Percentiles rank a stretch among this genome's conserved stretches.
These are phyloP conservation scores for Podotricha telesiphe DNA, from an alignment of 2,888 invertebrate genomes.

Conservation along the genomic window DNA sequence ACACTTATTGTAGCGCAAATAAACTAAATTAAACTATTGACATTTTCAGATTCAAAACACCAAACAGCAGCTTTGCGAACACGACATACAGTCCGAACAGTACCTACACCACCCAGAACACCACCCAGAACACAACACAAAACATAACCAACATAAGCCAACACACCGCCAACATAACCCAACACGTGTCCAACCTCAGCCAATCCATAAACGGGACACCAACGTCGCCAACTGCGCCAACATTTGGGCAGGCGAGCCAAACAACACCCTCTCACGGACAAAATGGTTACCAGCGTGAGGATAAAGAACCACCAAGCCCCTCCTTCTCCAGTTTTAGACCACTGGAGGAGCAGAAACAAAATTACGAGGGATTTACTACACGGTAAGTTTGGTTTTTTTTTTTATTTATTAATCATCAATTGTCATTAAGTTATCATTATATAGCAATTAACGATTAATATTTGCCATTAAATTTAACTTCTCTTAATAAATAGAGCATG, in stretches of 20 bases:
- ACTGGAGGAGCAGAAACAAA: conserved; percentile 74
- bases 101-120: conserved; percentile 61
- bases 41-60: conserved; percentile 65
- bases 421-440: conserved; percentile 9
- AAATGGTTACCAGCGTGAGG: conserved; percentile 55
- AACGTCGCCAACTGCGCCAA: conserved; percentile 21
- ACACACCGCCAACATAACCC: conserved; percentile 63
- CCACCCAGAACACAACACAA: conserved; percentile 49
- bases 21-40: too few species aligned
- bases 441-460: conserved; percentile 1
- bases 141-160: conserved; percentile 55
- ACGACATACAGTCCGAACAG: conserved; percentile 78
- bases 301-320: conserved; percentile 63
- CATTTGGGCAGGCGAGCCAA: neutral
- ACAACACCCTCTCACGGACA: conserved; percentile 20
- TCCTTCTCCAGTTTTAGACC: conserved; percentile 76
- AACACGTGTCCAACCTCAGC: conserved; percentile 49
- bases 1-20: too few species aligned
- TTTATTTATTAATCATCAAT: neutral
- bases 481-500: conserved; percentile 6
- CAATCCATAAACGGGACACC: conserved; percentile 38
- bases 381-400: conserved; percentile 79
- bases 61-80: conserved; percentile 73
- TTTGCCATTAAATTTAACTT: neutral
- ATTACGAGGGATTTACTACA: conserved; percentile 87